Evolutionary conservation across 1,140 invertebrate species (phyloP), one percentile per base, ranked within the genome.

Genomic region (Camponotus pennsylvanicus): DNA sequence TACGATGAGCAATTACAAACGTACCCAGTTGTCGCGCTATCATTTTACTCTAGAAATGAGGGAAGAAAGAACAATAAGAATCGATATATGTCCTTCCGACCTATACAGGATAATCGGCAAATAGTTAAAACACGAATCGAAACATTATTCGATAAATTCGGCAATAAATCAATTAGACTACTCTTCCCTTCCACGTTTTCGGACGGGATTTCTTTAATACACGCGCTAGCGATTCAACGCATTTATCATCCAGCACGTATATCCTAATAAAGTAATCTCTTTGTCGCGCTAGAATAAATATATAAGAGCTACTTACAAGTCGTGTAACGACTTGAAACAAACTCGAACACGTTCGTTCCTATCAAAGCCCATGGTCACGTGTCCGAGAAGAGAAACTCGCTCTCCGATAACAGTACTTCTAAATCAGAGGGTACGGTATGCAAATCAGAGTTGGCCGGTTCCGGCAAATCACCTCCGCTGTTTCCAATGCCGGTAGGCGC

Each of bases 341-440:
- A 79, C 6, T 67, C 77, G 11, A 77, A 57, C 11, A 59, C 11
- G 21, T 11, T 63, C 11, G 32, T 67, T 34, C 49, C 49, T 15
- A 80, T 63, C 7, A 32, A 71, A 61, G 18, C 52, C 75, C 79
- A 76, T 73, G 89, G 89, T 96, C 95, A 96, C 94, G 95, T 95
- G 86, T 96, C 95, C 75, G 95, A 96, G 88, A 96, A 96, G 49
- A 96, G 94, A 84, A 96, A 96, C 92, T 96, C 96, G 91, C 96
- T 96, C 91, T 96, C 96, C 34, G 96, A 96, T 11, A 97, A 94
- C 27, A 97, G 92, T 73, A 96, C 96, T 89, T 97, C 96, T 86
- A 96, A 93, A 93, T 97, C 96, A 63, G 96, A 96, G 80, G 96
- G 96, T 92, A 97, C 96, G 84, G 96, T 96, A 91, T 96, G 96